Evolutionary conservation across 2,797 vertebrate species (phyloP), one percentile per base, ranked within the genome.

Genomic region (Poliocrania exsul): DNA sequence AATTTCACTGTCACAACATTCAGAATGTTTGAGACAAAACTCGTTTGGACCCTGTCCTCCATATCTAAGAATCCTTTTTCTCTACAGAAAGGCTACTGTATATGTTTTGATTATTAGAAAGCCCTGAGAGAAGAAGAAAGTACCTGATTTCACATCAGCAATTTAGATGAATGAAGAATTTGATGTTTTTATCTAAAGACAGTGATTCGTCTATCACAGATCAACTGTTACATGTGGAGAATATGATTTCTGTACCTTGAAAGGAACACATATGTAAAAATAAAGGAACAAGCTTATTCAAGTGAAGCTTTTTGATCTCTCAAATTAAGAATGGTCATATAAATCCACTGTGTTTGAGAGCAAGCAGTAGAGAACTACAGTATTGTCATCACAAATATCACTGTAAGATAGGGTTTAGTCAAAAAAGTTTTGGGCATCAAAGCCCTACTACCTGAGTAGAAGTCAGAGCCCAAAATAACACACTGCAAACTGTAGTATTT

Each of bases 21-120:
- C 24, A 72, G 40, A 47, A 47, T 7, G 13, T 10, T 47, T 24
- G 33, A 47, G 35, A 47, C 8, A 33, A 54, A 72, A 47, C 4
- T 8, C 4, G 1, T 23, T 33, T 56, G 10, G 4, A n/a, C 15
- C 3, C 33, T 10, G 10, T 37, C 24, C 10, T 16, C 12, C 24
- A 47, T 12, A 64, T 10, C 29, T n/a, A 25, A 11, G 13, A 74
- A 81, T 26, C 13, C 29, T 75, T 66, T 28, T 58, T 57, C 35
- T 79, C 33, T 51, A 26, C 7, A 58, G 25, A 81, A 86, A 70
- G 5, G 7, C 23, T 84, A 7, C 21, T 33, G 11, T 31, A 10
- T 20, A 33, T 31, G n/a, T 18, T 64, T 11, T 17, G 11, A 42
- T 33, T 49, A 54, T 33, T 42, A 78, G 29, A 47, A 71, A 66